Evolutionary conservation across 2,113 vertebrate species (phyloP).

Genomic region (Isurus oxyrinchus): DNA sequence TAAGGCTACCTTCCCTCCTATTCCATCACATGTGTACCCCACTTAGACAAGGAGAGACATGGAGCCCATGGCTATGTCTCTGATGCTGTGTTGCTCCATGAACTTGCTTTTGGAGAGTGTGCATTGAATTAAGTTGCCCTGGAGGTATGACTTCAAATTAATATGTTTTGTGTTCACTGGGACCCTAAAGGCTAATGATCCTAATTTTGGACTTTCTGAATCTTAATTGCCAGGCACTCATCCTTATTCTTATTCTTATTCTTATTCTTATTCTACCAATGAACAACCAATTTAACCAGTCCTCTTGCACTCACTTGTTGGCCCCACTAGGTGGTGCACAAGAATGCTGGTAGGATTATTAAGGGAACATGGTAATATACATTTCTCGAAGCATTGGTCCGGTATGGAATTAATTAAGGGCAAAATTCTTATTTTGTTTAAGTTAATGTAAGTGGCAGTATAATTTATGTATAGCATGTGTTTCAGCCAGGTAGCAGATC

Average conservation of each 20-base stretch:
- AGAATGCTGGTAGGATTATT: neutral
- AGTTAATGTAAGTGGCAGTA: neutral
- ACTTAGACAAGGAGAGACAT: neutral
- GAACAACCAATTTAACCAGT: neutral
- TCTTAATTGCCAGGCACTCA: neutral
- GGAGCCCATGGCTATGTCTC: neutral
- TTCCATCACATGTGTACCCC: neutral
- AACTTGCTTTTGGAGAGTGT: neutral
- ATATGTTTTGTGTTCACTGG: neutral
- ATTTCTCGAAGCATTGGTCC: neutral
- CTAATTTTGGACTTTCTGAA: neutral
- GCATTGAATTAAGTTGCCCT: neutral
- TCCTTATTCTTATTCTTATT: too few species aligned
- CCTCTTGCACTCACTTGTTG: neutral
- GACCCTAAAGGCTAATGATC: neutral
- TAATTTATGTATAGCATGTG: neutral
- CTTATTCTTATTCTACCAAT: too few species aligned
- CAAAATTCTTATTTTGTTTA: neutral
- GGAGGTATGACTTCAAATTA: neutral
- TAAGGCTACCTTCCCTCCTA: neutral
- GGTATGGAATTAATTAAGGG: neutral
- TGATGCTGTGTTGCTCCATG: neutral
- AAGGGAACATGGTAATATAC: neutral
- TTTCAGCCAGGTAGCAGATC: neutral
- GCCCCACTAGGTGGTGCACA: constrained; percentile 28